These are phyloP conservation scores for Penaeus indicus DNA, from an alignment of 1,140 invertebrate species.

Conservation along the genomic window DNA sequence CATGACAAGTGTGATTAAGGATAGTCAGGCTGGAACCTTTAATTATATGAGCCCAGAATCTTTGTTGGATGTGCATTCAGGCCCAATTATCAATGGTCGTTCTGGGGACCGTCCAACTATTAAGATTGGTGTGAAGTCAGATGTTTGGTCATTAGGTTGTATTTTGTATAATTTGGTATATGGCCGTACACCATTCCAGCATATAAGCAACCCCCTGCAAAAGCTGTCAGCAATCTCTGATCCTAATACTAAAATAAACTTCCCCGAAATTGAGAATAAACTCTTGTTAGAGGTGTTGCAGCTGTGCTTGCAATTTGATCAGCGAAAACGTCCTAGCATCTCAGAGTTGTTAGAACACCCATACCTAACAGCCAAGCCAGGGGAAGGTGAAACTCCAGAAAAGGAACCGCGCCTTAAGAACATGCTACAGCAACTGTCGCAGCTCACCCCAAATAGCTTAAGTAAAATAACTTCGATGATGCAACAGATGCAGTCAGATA, in stretches of 20 bases:
- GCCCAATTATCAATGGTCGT: slow-evolving; percentile 22
- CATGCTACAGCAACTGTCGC: no score
- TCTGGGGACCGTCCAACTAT: no score
- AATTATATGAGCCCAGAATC: slow-evolving; percentile 98
- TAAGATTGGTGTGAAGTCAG: no score
- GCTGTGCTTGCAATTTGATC: slow-evolving; percentile 80
- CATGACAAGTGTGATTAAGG: slow-evolving; percentile 89
- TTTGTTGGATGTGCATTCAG: slow-evolving; percentile 73
- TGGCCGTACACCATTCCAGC: slow-evolving; percentile 90
- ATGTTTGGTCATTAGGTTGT: slow-evolving; percentile 98
- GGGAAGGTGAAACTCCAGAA: neutral
- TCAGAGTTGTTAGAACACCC: slow-evolving; percentile 79
- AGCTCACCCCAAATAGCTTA: no score
- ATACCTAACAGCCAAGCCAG: slow-evolving; percentile 71
- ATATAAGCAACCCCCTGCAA: slow-evolving; percentile 78
- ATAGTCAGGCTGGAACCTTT: slow-evolving; percentile 85
- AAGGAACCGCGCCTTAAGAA: no score
- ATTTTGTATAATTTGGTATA: slow-evolving; percentile 96
- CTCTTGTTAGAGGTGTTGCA: slow-evolving; percentile 76
- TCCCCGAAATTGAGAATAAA: slow-evolving; percentile 74
- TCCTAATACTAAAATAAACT: slow-evolving; percentile 82
- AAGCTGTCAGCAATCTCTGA: slow-evolving; percentile 89
- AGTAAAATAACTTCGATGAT: no score
- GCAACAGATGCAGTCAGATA: neutral
- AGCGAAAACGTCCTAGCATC: slow-evolving; percentile 79